A percentile compares a stretch with the other conserved stretches of the same genome.
These are phyloP conservation scores for Andrena hattorfiana DNA, from an alignment of 2,888 invertebrate genomes.

Conservation along the genomic window DNA sequence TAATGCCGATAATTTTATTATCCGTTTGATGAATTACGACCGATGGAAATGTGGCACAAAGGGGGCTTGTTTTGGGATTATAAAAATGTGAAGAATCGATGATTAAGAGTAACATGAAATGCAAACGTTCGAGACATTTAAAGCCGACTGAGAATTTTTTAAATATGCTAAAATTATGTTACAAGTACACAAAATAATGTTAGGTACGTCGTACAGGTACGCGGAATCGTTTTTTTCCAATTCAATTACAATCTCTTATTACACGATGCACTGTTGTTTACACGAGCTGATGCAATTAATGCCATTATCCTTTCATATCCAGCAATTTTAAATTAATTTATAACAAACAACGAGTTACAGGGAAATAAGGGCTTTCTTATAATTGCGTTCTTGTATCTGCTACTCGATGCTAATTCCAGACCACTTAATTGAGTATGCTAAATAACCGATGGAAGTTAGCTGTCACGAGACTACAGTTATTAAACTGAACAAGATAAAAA, in stretches of 20 bases:
- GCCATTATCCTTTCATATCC: neutral
- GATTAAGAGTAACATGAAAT: too few relatives aligned
- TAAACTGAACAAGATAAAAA: neutral
- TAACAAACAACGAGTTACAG: neutral
- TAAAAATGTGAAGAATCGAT: too few relatives aligned
- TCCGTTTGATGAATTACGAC: neutral
- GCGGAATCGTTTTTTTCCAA: neutral
- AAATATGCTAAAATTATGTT: neutral
- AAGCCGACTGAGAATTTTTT: neutral
- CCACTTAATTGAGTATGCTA: constrained; percentile 12
- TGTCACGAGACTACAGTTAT: neutral
- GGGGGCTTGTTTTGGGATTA: too few relatives aligned
- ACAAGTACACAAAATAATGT: neutral
- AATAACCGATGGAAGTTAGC: constrained; percentile 1
- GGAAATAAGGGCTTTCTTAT: neutral
- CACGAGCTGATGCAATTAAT: neutral
- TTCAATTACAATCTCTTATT: neutral
- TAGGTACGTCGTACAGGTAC: neutral
- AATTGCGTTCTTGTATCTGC: neutral
- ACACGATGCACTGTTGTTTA: neutral
- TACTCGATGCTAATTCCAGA: constrained; percentile 3
- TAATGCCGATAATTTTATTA: neutral
- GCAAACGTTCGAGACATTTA: neutral
- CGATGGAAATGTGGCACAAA: neutral
- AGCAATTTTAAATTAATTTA: neutral